A percentile compares a stretch with the other conserved stretches of the same genome.
Conservation (phyloP, 2,888 invertebrate species). For the Lymantria monacha region DNA sequence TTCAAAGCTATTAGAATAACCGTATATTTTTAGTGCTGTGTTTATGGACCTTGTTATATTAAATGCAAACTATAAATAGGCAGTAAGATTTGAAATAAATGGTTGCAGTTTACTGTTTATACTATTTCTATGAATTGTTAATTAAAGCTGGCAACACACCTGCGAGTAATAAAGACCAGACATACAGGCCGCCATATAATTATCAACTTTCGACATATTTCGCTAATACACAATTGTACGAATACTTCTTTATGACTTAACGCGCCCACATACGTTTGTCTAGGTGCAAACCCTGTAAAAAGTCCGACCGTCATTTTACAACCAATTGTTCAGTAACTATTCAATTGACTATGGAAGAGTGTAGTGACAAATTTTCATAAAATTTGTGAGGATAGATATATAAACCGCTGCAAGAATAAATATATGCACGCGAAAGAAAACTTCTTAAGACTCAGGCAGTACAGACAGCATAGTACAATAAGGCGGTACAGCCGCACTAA, state of each 20-base stretch:
- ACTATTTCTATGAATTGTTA: slow-evolving; percentile 52
- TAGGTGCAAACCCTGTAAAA: slow-evolving; percentile 28
- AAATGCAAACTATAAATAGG: neutral
- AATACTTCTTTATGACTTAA: slow-evolving; percentile 47
- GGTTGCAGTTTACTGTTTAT: slow-evolving; percentile 17
- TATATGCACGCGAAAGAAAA: too few relatives aligned
- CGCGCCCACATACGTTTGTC: slow-evolving; percentile 34
- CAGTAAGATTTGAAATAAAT: neutral
- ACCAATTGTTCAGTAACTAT: slow-evolving; percentile 45
- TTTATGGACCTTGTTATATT: neutral
- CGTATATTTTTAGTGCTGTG: neutral
- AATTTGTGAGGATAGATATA: neutral
- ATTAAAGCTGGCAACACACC: slow-evolving; percentile 52
- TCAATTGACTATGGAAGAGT: slow-evolving; percentile 11
- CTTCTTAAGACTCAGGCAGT: too few relatives aligned
- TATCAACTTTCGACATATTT: slow-evolving; percentile 51
- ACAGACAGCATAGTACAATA: too few relatives aligned
- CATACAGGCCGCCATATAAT: slow-evolving; percentile 42
- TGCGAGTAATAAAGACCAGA: slow-evolving; percentile 35
- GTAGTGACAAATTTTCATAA: neutral
- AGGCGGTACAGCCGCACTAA: too few relatives aligned
- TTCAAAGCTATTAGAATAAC: too few relatives aligned
- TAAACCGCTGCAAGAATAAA: too few relatives aligned
- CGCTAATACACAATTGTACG: slow-evolving; percentile 42
- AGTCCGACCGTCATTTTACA: slow-evolving; percentile 56